Percentiles rank a stretch among this genome's conserved stretches.
These are phyloP conservation scores for Epinotia nisella DNA, from an alignment of 2,888 invertebrate genomes.

Conservation along the genomic window DNA sequence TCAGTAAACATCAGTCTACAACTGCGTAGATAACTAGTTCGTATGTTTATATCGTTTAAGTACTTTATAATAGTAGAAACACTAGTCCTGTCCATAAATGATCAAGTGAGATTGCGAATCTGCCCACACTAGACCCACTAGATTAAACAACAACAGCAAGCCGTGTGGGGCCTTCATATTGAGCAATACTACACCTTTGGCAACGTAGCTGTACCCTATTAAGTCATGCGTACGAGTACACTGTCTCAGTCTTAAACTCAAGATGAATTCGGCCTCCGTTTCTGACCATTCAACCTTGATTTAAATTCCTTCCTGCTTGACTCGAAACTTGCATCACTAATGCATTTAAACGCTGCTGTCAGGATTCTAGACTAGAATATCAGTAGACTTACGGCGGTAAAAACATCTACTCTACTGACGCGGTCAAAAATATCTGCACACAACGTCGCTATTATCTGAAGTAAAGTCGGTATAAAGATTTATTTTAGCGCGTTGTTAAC, in stretches of 20 bases:
- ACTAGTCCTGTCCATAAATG: not conserved
- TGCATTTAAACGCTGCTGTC: not conserved
- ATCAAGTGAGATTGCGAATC: not conserved
- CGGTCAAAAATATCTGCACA: not conserved
- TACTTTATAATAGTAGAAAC: not conserved
- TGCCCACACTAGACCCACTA: slow-evolving; percentile 4
- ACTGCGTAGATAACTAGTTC: not conserved
- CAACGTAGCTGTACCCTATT: slow-evolving; percentile 1
- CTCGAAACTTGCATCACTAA: slow-evolving; percentile 10
- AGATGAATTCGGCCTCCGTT: slow-evolving; percentile 20
- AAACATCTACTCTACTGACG: not conserved
- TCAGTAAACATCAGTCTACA: not conserved
- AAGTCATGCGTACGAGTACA: slow-evolving; percentile 5
- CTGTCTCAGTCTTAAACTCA: not conserved
- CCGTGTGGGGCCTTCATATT: not conserved
- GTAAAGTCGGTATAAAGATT: not conserved
- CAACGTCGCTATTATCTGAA: not conserved
- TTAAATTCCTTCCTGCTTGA: slow-evolving; percentile 32
- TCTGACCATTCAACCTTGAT: slow-evolving; percentile 19
- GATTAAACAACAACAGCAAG: slow-evolving; percentile 2
- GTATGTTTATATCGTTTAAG: not conserved
- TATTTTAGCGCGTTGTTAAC: too few relatives aligned
- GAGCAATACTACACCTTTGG: slow-evolving; percentile 4
- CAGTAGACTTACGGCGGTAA: not conserved
- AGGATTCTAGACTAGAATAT: not conserved